Conservation (phyloP, 2,888 invertebrate species). For the Zaprionus obscuricornis region DNA sequence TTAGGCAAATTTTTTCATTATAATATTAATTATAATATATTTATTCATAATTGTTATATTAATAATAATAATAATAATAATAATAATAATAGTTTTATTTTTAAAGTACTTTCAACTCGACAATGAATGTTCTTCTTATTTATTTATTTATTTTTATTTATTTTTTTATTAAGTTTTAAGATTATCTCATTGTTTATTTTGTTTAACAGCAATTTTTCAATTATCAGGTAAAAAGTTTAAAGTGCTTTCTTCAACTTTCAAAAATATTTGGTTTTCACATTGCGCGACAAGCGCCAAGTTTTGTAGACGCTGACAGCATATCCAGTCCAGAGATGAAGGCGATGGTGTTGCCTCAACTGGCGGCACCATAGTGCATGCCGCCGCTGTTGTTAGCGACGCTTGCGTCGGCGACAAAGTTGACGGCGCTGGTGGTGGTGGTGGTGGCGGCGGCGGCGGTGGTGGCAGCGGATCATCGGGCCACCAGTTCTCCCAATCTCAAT, state of each 20-base stretch:
- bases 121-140: conserved; percentile 25
- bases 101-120: conserved; percentile 51
- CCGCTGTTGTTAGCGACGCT: conserved; percentile 5
- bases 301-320: conserved; percentile 68
- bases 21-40: conserved; percentile 27
- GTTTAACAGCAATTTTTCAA: conserved; percentile 76
- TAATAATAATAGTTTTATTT: conserved; percentile 36
- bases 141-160: conserved; percentile 14
- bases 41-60: conserved; percentile 36
- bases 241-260: conserved; percentile 74
- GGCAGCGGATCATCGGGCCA: conserved; percentile 63
- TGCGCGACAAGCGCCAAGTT: conserved; percentile 70
- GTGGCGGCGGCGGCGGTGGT: conserved; percentile 32
- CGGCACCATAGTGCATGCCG: conserved; percentile 11
- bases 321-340: conserved; percentile 57
- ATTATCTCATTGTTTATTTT: conserved; percentile 16
- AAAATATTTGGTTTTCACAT: conserved; percentile 78
- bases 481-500: conserved; percentile 86
- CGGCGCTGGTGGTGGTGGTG: conserved; percentile 11
- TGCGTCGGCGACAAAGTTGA: background rate
- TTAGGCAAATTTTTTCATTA: conserved; percentile 40
- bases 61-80: conserved; percentile 47
- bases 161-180: conserved; percentile 3
- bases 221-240: conserved; percentile 78
- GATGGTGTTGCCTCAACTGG: conserved; percentile 48